These are phyloP conservation scores for Meloidogyne hapla DNA, from an alignment of 1,140 invertebrate species.

Conservation along the genomic window DNA sequence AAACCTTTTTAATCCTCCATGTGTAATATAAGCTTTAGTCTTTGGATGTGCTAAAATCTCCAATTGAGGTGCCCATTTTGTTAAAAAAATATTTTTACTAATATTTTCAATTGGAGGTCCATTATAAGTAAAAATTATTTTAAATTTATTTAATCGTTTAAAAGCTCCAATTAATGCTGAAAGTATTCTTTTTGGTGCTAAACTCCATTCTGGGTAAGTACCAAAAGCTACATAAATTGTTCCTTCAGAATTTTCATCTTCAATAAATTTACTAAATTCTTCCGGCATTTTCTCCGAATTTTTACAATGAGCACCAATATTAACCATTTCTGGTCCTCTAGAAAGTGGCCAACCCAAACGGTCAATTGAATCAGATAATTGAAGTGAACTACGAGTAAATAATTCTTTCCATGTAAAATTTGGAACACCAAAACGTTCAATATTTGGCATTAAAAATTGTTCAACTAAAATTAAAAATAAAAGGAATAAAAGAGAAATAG, in stretches of 20 bases:
- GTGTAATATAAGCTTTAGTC: constrained; percentile 41
- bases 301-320: constrained; percentile 28
- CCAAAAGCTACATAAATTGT: constrained; percentile 54
- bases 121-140: constrained; percentile 49
- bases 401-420: constrained; percentile 27
- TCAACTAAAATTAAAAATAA: too few relatives aligned
- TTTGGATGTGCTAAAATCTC: constrained; percentile 46
- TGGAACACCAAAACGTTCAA: constrained; percentile 29
- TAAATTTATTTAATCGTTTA: constrained; percentile 38
- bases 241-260: constrained; percentile 20
- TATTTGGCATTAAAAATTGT: constrained; percentile 28
- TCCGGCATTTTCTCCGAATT: neutral
- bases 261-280: constrained; percentile 7
- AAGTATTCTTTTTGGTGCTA: constrained; percentile 39
- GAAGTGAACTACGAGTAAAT: constrained; percentile 1
- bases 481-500: too few relatives aligned
- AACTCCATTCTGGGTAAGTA: constrained; percentile 44
- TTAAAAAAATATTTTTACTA: constrained; percentile 29
- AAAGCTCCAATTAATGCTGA: constrained; percentile 38
- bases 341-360: constrained; percentile 28
- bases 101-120: constrained; percentile 36
- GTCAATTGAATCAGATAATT: constrained; percentile 26
- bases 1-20: constrained; percentile 48
- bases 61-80: constrained; percentile 46
- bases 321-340: constrained; percentile 21